Conservation (phyloP, 2,797 vertebrate species). For the Chromobotia macracanthus region DNA sequence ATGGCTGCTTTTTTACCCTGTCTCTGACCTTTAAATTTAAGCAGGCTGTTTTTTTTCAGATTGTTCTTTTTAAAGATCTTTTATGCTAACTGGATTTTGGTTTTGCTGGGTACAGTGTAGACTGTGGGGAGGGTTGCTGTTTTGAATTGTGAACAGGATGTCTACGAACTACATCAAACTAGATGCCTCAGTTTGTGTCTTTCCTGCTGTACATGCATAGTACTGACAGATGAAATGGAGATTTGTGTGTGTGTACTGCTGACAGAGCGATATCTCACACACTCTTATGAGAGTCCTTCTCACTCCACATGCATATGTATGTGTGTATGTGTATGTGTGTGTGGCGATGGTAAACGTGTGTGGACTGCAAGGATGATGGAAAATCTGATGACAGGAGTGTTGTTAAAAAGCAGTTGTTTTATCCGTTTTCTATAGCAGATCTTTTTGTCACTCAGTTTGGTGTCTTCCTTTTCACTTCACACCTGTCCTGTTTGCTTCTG, state of each 20-base stretch:
- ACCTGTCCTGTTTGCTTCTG: slow-evolving; percentile 3
- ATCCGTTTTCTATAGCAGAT: slow-evolving; percentile 6
- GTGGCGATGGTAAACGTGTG: background rate
- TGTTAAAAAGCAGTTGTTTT: slow-evolving; percentile 18
- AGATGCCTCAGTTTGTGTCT: slow-evolving; percentile 9
- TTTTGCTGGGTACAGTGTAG: background rate
- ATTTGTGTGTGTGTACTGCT: slow-evolving; percentile 34
- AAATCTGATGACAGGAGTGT: slow-evolving; percentile 35
- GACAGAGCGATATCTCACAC: slow-evolving; percentile 42
- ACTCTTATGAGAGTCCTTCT: slow-evolving; percentile 24
- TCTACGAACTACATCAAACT: background rate
- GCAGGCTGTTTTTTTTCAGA: too few relatives aligned
- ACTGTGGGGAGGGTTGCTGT: background rate
- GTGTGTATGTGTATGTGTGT: background rate
- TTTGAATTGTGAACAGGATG: background rate
- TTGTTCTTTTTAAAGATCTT: too few relatives aligned
- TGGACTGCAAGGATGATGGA: slow-evolving; percentile 17
- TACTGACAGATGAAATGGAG: slow-evolving; percentile 29
- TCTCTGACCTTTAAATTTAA: too few relatives aligned
- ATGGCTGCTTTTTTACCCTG: too few relatives aligned
- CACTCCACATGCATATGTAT: slow-evolving; percentile 8
- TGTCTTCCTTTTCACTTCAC: slow-evolving; percentile 27
- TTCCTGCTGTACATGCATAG: slow-evolving; percentile 12
- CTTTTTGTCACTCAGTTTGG: slow-evolving; percentile 29
- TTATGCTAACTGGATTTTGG: background rate